Percentiles rank a stretch among this genome's conserved stretches.
phyloP scores from a whole-genome alignment of 1,140 invertebrate genomes.

The Tetragonula clypearis region DNA sequence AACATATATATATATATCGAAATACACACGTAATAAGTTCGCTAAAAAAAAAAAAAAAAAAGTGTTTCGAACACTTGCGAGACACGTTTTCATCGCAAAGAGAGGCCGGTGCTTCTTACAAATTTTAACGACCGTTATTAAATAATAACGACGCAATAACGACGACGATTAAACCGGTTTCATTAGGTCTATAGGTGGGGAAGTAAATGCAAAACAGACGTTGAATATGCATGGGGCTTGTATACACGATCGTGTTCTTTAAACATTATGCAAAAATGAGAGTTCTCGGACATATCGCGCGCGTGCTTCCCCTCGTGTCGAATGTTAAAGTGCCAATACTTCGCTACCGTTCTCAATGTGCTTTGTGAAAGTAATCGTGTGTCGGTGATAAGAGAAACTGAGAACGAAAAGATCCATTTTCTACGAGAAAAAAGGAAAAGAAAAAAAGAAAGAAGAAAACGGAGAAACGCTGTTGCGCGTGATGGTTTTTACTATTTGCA shows the following conservation, averaged over 20 bases:
- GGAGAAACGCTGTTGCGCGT: background rate
- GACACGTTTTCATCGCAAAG: background rate
- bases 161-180: background rate
- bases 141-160: background rate
- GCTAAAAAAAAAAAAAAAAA: no score
- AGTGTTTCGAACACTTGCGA: background rate
- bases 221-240: constrained; percentile 2
- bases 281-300: constrained; percentile 12
- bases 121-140: background rate
- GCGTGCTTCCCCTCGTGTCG: background rate
- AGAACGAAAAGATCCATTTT: background rate
- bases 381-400: background rate
- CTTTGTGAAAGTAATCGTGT: constrained; percentile 28
- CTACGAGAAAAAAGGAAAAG: no score
- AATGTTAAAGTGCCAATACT: constrained; percentile 52
- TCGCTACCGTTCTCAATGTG: constrained; percentile 26
- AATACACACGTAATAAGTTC: no score
- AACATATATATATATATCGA: no score
- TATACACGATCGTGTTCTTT: background rate
- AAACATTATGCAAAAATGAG: constrained; percentile 21
- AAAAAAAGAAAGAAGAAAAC: no score
- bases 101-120: background rate
- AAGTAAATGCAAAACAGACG: background rate
- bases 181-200: background rate
- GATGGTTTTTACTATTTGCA: no score